Conservation (phyloP, 2,888 invertebrate genomes). For the Phengaris arion region DNA sequence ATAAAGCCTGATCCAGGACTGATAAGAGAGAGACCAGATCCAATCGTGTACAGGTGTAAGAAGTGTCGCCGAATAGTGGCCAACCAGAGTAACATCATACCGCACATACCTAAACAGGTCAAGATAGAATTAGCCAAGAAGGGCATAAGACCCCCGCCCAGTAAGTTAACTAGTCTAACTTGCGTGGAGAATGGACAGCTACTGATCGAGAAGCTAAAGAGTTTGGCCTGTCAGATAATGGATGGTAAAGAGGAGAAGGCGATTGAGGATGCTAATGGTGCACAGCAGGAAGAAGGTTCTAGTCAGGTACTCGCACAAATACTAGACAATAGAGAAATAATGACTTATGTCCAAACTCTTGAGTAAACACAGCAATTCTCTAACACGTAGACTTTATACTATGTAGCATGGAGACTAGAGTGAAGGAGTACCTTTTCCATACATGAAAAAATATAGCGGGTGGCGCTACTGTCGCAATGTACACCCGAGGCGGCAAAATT, state of each 20-base stretch:
- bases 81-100: constrained; percentile 87
- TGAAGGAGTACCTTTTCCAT: too few relatives aligned
- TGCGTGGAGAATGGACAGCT: constrained; percentile 65
- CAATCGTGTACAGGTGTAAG: constrained; percentile 90
- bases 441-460: too few relatives aligned
- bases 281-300: constrained; percentile 50
- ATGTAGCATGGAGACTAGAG: too few relatives aligned
- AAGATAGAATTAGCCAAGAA: constrained; percentile 64
- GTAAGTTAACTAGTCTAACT: constrained; percentile 58
- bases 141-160: constrained; percentile 64
- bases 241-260: constrained; percentile 44
- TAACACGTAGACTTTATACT: too few relatives aligned
- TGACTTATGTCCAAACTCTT: too few relatives aligned
- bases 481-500: too few relatives aligned
- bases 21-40: constrained; percentile 87
- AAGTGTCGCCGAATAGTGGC: constrained; percentile 91
- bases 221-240: constrained; percentile 60
- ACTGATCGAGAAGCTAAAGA: constrained; percentile 64
- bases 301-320: constrained; percentile 47
- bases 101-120: constrained; percentile 79
- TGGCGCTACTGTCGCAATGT: too few relatives aligned
- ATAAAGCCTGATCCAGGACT: constrained; percentile 90
- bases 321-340: not conserved
- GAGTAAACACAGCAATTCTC: too few relatives aligned
- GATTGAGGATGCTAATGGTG: constrained; percentile 40